phyloP scores from a whole-genome alignment of 2,797 vertebrate species.

The Sebastes miniatus region DNA sequence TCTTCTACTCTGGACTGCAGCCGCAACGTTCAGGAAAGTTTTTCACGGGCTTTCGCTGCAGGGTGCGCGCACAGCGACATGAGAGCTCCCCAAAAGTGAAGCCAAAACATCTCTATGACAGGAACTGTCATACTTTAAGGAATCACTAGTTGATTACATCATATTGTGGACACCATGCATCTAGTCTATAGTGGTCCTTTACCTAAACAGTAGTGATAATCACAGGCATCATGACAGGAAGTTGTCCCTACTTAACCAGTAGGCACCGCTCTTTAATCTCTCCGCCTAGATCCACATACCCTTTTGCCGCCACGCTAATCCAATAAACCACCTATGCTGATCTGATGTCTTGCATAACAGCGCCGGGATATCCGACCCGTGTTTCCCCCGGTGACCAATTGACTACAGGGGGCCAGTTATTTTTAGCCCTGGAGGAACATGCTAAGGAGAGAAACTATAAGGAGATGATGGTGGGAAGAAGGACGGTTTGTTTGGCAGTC shows the following conservation, averaged over 20 bases:
- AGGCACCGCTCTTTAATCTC: slow-evolving; percentile 46
- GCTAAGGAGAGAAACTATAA: slow-evolving; percentile 43
- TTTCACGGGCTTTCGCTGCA: too few species aligned
- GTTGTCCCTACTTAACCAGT: slow-evolving; percentile 32
- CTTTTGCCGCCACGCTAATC: slow-evolving; percentile 65
- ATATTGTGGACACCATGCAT: not conserved
- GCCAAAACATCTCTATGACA: too few species aligned
- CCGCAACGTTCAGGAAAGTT: too few species aligned
- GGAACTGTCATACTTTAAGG: not conserved
- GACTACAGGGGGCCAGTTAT: slow-evolving; percentile 66
- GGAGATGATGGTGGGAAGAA: slow-evolving; percentile 31
- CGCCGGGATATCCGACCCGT: slow-evolving; percentile 49
- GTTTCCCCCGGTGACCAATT: slow-evolving; percentile 58
- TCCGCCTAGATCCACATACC: slow-evolving; percentile 30
- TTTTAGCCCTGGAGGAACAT: slow-evolving; percentile 70
- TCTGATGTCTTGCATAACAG: slow-evolving; percentile 70
- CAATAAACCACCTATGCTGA: slow-evolving; percentile 67
- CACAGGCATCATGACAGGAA: slow-evolving; percentile 6
- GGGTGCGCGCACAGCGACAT: too few species aligned
- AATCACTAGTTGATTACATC: not conserved
- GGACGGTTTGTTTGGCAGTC: slow-evolving; percentile 28
- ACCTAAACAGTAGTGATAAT: slow-evolving; percentile 19
- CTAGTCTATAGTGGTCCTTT: not conserved
- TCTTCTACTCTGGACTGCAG: too few species aligned
- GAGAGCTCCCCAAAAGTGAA: too few species aligned